These are phyloP conservation scores for Sebastiscus tertius DNA, from an alignment of 2,797 vertebrate species.

Conservation along the genomic window DNA sequence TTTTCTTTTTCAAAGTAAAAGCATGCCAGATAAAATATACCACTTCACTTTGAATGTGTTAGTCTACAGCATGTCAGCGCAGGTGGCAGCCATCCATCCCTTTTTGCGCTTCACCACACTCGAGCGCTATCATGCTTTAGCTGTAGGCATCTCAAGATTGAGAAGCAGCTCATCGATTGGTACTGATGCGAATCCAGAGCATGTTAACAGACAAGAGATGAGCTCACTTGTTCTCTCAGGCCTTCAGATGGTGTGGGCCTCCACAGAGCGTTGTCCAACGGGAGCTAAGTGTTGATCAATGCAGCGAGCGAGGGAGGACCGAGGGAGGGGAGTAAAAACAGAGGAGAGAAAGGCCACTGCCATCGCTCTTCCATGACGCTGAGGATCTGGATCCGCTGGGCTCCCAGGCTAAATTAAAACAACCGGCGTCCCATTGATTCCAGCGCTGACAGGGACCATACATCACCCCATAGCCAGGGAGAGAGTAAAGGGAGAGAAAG, in stretches of 20 bases:
- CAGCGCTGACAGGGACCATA: slow-evolving; percentile 82
- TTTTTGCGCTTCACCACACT: slow-evolving; percentile 6
- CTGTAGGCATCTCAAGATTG: background rate
- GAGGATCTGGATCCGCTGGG: slow-evolving; percentile 83
- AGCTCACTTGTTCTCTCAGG: slow-evolving; percentile 33
- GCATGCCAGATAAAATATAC: background rate
- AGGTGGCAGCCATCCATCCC: background rate
- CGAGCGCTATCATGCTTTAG: background rate
- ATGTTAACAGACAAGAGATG: slow-evolving; percentile 51
- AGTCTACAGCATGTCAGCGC: background rate
- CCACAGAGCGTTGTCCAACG: slow-evolving; percentile 37
- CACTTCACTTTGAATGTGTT: slow-evolving; percentile 1
- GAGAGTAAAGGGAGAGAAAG: slow-evolving; percentile 53
- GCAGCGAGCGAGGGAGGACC: slow-evolving; percentile 55
- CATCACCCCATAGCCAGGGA: slow-evolving; percentile 79
- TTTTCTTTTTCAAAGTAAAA: background rate
- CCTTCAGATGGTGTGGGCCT: slow-evolving; percentile 34
- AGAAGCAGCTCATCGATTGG: slow-evolving; percentile 29
- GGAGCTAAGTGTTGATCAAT: slow-evolving; percentile 82
- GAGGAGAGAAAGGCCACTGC: slow-evolving; percentile 82
- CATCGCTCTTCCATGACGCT: slow-evolving; percentile 84
- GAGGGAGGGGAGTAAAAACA: slow-evolving; percentile 72
- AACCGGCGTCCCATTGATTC: slow-evolving; percentile 87
- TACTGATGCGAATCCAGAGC: slow-evolving; percentile 37
- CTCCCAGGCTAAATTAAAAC: slow-evolving; percentile 88